A percentile compares a stretch with the other conserved stretches of the same genome.
Conservation (phyloP, 1,140 invertebrate genomes). For the Drosophila ambigua region DNA sequence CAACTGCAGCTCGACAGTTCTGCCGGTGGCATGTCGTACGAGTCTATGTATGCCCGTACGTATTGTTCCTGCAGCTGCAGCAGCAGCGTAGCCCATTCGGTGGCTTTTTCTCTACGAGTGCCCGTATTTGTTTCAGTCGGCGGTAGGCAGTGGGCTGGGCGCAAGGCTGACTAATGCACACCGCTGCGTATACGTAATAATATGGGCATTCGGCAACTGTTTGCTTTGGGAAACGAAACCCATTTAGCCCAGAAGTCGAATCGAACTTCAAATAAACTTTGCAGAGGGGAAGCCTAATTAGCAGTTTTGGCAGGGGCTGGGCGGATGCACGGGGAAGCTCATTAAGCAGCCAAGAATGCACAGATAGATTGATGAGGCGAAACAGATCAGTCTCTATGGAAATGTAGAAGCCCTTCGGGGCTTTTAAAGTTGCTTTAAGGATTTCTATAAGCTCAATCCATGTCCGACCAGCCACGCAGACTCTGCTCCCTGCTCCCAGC, state of each 20-base stretch:
- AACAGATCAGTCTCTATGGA: too few species aligned
- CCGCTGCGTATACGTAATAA: constrained; percentile 56
- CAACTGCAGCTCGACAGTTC: constrained; percentile 34
- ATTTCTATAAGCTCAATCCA: constrained; percentile 18
- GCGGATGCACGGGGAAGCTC: too few species aligned
- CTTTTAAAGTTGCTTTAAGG: too few species aligned
- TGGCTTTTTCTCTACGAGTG: background rate
- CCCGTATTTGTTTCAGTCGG: background rate
- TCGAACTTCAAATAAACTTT: too few species aligned
- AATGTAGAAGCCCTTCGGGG: too few species aligned
- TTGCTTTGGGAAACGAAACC: background rate
- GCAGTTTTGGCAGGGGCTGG: too few species aligned
- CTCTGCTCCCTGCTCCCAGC: too few species aligned
- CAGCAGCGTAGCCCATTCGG: background rate
- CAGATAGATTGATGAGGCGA: too few species aligned
- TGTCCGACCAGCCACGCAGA: constrained; percentile 19
- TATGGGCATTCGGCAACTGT: background rate
- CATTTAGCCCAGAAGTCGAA: too few species aligned
- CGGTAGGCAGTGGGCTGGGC: constrained; percentile 19
- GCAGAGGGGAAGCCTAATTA: too few species aligned
- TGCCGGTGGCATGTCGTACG: constrained; percentile 44
- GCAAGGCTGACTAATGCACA: constrained; percentile 54
- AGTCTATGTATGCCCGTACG: constrained; percentile 22
- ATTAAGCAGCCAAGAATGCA: too few species aligned
- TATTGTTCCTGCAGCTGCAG: constrained; percentile 31